A percentile compares a stretch with the other conserved stretches of the same genome.
Conservation (phyloP, 2,797 vertebrate species). For the Buphagus erythrorhynchus region DNA sequence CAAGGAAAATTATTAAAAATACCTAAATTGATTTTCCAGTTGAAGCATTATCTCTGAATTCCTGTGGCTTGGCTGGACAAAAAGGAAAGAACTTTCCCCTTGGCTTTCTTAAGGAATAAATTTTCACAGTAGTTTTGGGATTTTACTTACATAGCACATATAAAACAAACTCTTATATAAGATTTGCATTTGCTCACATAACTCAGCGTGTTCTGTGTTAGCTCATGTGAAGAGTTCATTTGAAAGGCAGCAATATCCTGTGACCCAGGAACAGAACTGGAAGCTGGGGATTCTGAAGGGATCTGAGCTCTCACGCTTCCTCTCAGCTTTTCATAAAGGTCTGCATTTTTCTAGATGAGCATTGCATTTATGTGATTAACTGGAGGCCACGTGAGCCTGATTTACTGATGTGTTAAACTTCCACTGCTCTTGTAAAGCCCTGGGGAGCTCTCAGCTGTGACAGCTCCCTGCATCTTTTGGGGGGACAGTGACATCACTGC, state of each 20-base stretch:
- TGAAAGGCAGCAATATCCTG: slow-evolving; percentile 27
- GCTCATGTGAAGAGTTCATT: slow-evolving; percentile 4
- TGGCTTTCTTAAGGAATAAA: slow-evolving; percentile 18
- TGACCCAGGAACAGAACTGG: not conserved
- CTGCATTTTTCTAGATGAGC: not conserved
- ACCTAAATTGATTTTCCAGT: slow-evolving; percentile 7
- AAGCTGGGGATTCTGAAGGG: not conserved
- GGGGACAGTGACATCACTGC: not conserved
- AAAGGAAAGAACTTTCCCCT: not conserved
- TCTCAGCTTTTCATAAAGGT: not conserved
- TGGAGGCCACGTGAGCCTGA: not conserved
- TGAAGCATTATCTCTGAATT: slow-evolving; percentile 15
- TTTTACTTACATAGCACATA: not conserved
- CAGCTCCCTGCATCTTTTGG: not conserved
- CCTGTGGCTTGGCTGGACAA: slow-evolving; percentile 24
- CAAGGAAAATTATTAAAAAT: slow-evolving; percentile 3
- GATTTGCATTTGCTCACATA: not conserved
- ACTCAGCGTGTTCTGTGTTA: not conserved
- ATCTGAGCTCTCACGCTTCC: not conserved
- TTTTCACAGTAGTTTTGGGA: not conserved
- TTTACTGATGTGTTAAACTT: not conserved
- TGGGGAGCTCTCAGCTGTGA: not conserved
- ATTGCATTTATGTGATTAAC: not conserved
- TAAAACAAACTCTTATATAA: not conserved
- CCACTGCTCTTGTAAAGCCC: not conserved